Percentiles rank a stretch among this genome's conserved stretches.
Conservation (phyloP, 2,113 vertebrate genomes). For the Petromus typicus region DNA sequence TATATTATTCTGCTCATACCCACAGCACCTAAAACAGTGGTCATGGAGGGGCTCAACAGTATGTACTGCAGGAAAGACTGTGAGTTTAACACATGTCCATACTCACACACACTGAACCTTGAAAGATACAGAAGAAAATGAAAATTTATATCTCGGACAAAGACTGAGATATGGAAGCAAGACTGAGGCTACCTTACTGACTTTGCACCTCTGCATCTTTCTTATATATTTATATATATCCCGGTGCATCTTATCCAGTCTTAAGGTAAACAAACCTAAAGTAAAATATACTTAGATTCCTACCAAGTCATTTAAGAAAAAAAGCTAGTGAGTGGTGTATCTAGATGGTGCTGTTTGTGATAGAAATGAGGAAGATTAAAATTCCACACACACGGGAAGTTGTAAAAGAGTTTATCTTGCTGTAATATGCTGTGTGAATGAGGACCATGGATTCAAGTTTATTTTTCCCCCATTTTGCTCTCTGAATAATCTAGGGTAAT, state of each 20-base stretch:
- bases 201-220: background rate
- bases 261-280: background rate
- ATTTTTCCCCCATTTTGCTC: background rate
- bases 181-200: background rate
- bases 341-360: background rate
- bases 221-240: background rate
- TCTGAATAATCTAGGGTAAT: background rate
- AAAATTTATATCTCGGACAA: background rate
- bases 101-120: background rate
- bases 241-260: background rate
- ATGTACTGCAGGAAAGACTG: background rate
- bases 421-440: background rate
- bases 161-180: background rate
- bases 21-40: background rate
- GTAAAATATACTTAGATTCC: background rate
- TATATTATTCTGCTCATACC: background rate
- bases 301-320: background rate
- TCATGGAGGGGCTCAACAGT: background rate
- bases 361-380: background rate
- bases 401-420: background rate
- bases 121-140: background rate
- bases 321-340: too few species aligned
- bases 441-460: background rate
- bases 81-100: too few species aligned
- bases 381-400: background rate